A percentile compares a stretch with the other conserved stretches of the same genome.
These are phyloP conservation scores for Antechinus stuartii DNA, from an alignment of 2,113 vertebrate genomes.

Conservation along the genomic window DNA sequence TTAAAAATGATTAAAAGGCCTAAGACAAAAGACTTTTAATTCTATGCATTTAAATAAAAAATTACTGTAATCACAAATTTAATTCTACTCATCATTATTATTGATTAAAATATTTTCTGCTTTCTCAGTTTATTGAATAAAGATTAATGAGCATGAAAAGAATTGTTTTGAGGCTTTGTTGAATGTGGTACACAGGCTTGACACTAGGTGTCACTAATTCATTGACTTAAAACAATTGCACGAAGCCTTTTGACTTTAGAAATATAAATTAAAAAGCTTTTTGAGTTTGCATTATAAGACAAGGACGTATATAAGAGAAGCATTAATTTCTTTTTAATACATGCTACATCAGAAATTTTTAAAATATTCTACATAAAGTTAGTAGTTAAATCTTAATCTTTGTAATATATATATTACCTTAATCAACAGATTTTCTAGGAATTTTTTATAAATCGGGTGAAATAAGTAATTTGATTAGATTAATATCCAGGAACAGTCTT, in stretches of 20 bases:
- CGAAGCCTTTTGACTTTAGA: not conserved
- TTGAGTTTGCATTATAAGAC: not conserved
- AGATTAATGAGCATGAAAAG: not conserved
- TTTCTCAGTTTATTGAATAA: not conserved
- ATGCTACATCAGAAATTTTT: not conserved
- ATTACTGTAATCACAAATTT: not conserved
- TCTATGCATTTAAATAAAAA: not conserved
- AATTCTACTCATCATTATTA: not conserved
- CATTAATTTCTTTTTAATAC: not conserved
- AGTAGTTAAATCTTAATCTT: not conserved
- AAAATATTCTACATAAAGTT: not conserved
- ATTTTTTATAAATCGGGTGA: not conserved
- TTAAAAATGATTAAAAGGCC: not conserved
- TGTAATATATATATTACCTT: not conserved
- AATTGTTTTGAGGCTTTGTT: not conserved
- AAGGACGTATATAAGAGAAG: not conserved
- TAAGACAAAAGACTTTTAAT: not conserved
- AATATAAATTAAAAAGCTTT: not conserved
- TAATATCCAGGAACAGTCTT: not conserved
- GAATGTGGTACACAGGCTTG: not conserved
- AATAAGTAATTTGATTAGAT: not conserved
- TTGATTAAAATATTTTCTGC: not conserved
- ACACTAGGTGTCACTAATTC: not conserved
- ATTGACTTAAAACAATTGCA: not conserved
- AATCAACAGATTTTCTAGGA: not conserved